Evolutionary conservation across 2,113 vertebrate genomes (phyloP).

Genomic region (Ellobius talpinus): DNA sequence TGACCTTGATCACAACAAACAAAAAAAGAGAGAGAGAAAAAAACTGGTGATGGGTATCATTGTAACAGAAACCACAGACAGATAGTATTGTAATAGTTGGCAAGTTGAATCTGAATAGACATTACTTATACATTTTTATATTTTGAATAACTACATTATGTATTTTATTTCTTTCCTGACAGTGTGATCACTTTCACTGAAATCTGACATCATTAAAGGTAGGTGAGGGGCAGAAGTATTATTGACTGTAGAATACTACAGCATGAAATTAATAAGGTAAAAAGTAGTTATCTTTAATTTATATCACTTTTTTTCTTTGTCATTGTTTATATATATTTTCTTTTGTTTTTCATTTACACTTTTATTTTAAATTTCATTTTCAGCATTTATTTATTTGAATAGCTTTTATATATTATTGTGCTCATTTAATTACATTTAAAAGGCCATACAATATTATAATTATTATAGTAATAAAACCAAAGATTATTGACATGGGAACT

Average conservation of each 20-base stretch:
- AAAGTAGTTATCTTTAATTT: neutral
- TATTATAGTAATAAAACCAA: neutral
- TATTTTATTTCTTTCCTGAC: neutral
- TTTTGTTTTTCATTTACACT: neutral
- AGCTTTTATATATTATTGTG: neutral
- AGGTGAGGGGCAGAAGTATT: neutral
- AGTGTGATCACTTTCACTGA: neutral
- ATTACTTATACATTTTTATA: neutral
- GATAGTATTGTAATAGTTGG: no score
- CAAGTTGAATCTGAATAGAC: no score
- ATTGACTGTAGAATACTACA: neutral
- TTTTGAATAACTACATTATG: neutral
- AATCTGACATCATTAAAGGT: neutral
- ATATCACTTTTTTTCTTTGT: neutral
- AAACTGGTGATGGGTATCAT: neutral
- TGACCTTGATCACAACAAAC: neutral
- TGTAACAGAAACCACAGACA: neutral
- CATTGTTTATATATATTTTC: neutral
- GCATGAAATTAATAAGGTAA: no score
- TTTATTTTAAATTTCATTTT: neutral
- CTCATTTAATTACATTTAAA: neutral
- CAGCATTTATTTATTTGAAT: neutral
- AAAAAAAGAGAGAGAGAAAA: neutral
- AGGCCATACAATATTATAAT: neutral
- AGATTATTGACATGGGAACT: neutral